Percentiles rank a stretch among this genome's conserved stretches.
Evolutionary conservation across 2,888 invertebrate species (phyloP).

Genomic region (Eupithecia insigniata): DNA sequence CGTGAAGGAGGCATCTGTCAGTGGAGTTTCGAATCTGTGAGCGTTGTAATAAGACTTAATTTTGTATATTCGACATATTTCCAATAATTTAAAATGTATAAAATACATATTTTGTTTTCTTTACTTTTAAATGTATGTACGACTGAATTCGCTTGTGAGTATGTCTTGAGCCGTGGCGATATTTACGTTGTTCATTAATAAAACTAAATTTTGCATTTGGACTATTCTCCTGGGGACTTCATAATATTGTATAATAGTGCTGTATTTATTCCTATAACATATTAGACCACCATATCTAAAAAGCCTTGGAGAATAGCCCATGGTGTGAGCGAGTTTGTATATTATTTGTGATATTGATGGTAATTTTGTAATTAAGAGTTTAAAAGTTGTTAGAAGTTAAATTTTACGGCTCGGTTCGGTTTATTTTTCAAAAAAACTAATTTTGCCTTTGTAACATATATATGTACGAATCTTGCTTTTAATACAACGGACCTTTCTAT

Average conservation of each 20-base stretch:
- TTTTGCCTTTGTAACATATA: slow-evolving; percentile 32
- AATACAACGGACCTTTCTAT: slow-evolving; percentile 26
- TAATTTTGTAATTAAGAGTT: slow-evolving; percentile 82
- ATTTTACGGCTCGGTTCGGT: slow-evolving; percentile 72
- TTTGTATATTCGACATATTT: slow-evolving; percentile 62
- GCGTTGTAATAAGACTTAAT: slow-evolving; percentile 57
- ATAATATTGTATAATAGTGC: background rate
- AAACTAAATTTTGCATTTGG: slow-evolving; percentile 42
- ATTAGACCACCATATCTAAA: background rate
- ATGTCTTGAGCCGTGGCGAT: slow-evolving; percentile 49
- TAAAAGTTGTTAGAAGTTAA: slow-evolving; percentile 77
- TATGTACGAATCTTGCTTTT: slow-evolving; percentile 30
- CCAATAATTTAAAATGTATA: slow-evolving; percentile 58
- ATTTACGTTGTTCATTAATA: slow-evolving; percentile 52
- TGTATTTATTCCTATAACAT: slow-evolving; percentile 1
- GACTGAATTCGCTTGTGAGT: slow-evolving; percentile 56
- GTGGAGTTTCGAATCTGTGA: slow-evolving; percentile 41
- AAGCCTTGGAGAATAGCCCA: slow-evolving; percentile 35
- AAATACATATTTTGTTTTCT: slow-evolving; percentile 55
- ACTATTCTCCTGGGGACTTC: slow-evolving; percentile 17
- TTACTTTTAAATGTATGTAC: slow-evolving; percentile 51
- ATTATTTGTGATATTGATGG: slow-evolving; percentile 82
- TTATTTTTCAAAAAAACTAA: slow-evolving; percentile 37
- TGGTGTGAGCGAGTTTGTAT: slow-evolving; percentile 62
- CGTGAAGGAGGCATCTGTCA: slow-evolving; percentile 32